Evolutionary conservation across 2,113 vertebrate genomes (phyloP), one percentile per base, ranked within the genome.

Genomic region (Polypterus bichir): DNA sequence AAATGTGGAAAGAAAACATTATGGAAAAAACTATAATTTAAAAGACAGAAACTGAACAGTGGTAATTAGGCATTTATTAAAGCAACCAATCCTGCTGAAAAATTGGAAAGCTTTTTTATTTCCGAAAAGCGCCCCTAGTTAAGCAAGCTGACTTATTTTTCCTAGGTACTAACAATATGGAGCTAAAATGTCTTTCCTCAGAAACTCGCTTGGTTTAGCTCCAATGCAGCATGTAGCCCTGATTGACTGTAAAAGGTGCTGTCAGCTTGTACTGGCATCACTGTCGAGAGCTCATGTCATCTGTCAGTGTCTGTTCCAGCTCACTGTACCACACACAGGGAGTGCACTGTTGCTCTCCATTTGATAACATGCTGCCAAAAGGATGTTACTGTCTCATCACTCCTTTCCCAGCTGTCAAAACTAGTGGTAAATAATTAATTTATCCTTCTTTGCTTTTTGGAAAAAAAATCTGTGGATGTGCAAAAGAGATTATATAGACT

Each of bases 241-340:
- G 91, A 95, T 88, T 91, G 92, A 92, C 89, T 88, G 91, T 83
- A 81, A 81, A 78, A 83, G 86, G 85, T 82, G 83, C 90, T 93
- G 93, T 95, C 92, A 90, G 87, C 82, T 86, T 67, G 5, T 88
- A 86, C 88, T 87, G 88, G 78, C 93, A 82, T 91, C 87, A 89
- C 91, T 86, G 86, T 90, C 89, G 87, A 84, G 85, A 76, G 82
- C 86, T 71, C 78, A 79, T 90, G 90, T 91, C 87, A 89, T 88
- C 92, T 93, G 94, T 93, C 94, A 96, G 87, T 81, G 89, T 90
- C 86, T 79, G 92, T 96, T 95, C 89, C 91, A 92, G 88, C 91
- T 92, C 87, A 87, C 83, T 94, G 92, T 95, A 86, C 87, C 89
- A 91, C 89, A 85, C 79, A 92, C 85, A 88, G 81, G 81, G 74